Evolutionary conservation across 2,797 vertebrate species (phyloP).

Genomic region (Choloepus didactylus): DNA sequence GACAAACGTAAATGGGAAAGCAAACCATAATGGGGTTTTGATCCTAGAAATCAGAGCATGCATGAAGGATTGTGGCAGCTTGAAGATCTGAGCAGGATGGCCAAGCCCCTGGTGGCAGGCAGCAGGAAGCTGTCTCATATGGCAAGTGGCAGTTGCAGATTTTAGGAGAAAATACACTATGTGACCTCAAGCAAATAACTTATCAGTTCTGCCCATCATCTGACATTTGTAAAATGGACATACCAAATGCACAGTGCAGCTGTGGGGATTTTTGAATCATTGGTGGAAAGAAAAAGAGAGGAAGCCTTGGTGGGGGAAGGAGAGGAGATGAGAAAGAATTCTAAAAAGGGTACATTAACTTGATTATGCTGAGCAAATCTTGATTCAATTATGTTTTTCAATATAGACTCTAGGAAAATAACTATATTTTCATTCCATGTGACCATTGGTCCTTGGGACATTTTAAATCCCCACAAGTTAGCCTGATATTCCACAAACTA

Average conservation of each 20-base stretch:
- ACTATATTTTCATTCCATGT: background rate
- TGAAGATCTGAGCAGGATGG: background rate
- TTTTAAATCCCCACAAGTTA: background rate
- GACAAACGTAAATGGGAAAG: background rate
- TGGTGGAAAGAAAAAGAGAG: background rate
- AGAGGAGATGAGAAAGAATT: background rate
- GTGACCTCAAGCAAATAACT: background rate
- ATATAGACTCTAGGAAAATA: background rate
- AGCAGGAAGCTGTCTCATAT: background rate
- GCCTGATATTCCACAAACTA: background rate
- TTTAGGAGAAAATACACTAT: background rate
- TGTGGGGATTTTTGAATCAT: background rate
- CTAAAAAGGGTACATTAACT: background rate
- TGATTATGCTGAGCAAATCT: background rate
- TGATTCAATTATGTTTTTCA: slow-evolving; percentile 33
- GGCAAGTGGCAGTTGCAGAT: background rate
- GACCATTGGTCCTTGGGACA: slow-evolving; percentile 1
- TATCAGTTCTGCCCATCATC: background rate
- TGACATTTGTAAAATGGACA: background rate
- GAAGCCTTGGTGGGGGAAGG: background rate
- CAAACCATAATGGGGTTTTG: background rate
- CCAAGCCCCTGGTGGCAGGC: background rate
- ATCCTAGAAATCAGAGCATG: too few species aligned
- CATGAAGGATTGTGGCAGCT: background rate
- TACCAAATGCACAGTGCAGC: background rate